A percentile compares a stretch with the other conserved stretches of the same genome.
Evolutionary conservation across 2,113 vertebrate genomes (phyloP).

Genomic region (Podarcis muralis): DNA sequence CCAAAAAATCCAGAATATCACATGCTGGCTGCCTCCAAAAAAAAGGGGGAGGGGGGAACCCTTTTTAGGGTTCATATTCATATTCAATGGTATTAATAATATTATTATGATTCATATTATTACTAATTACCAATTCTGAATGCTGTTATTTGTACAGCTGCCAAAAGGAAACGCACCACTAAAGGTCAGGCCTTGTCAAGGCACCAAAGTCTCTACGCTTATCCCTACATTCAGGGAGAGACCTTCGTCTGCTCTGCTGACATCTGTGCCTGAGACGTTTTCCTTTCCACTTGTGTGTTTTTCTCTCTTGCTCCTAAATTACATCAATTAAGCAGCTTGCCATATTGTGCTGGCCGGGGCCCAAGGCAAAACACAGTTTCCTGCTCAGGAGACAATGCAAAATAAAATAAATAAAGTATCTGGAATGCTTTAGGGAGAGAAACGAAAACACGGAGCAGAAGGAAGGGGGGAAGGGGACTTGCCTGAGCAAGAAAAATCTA

Average conservation of each 20-base stretch:
- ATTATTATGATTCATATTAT: not conserved
- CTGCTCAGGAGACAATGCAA: slow-evolving; percentile 44
- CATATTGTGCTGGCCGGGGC: not conserved
- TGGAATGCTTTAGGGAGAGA: slow-evolving; percentile 5
- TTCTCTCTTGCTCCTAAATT: slow-evolving; percentile 27
- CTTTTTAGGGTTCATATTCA: not conserved
- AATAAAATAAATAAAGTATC: slow-evolving; percentile 3
- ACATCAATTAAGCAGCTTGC: slow-evolving; percentile 44
- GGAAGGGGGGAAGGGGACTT: slow-evolving; percentile 15
- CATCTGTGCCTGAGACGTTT: not conserved
- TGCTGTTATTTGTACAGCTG: not conserved
- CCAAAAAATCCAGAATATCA: slow-evolving; percentile 25
- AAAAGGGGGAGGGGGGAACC: no score
- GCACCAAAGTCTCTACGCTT: not conserved
- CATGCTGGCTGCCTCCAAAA: not conserved
- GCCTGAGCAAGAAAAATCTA: slow-evolving; percentile 39
- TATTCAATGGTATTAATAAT: no score
- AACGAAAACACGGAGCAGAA: slow-evolving; percentile 50
- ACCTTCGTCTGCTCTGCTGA: not conserved
- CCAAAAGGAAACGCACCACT: not conserved
- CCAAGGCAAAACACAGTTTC: slow-evolving; percentile 18
- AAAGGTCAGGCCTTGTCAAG: not conserved
- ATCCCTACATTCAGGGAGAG: not conserved
- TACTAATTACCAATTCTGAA: not conserved
- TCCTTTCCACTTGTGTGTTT: not conserved